Percentiles rank a stretch among this genome's conserved stretches.
These are phyloP conservation scores for Copidosoma aretas DNA, from an alignment of 2,888 invertebrate genomes.

Conservation along the genomic window DNA sequence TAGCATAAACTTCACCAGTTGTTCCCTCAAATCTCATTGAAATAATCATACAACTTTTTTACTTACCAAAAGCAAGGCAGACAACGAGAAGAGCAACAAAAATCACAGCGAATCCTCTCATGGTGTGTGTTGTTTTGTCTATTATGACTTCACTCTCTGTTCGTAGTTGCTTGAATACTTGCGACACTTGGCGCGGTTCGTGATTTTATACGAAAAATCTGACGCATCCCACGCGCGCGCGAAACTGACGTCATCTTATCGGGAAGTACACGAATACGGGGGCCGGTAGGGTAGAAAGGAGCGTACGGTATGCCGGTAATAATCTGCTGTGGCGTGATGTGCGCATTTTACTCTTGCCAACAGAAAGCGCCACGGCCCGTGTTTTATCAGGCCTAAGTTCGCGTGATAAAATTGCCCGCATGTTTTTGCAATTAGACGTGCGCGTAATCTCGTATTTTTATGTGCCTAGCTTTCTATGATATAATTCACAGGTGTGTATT, in stretches of 20 bases:
- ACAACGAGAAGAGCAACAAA: background rate
- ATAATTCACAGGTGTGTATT: too few species aligned
- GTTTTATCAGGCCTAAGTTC: too few species aligned
- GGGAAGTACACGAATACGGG: background rate
- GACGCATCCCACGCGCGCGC: too few species aligned
- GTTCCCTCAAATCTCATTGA: too few species aligned
- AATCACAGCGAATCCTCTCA: background rate
- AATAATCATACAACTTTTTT: too few species aligned
- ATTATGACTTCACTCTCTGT: background rate
- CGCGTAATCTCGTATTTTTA: too few species aligned
- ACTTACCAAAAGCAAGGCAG: slow-evolving; percentile 5
- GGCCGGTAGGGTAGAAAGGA: slow-evolving; percentile 36
- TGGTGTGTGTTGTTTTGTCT: background rate
- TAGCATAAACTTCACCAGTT: too few species aligned
- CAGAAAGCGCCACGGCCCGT: slow-evolving; percentile 1
- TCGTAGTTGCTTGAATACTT: background rate
- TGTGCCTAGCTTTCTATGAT: too few species aligned
- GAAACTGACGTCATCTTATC: background rate
- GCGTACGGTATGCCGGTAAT: background rate
- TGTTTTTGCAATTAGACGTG: too few species aligned
- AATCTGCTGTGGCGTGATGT: slow-evolving; percentile 9
- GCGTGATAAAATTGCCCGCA: too few species aligned
- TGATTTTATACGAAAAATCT: background rate
- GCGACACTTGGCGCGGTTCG: background rate
- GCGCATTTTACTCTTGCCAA: background rate